Conservation (phyloP, 2,113 vertebrate genomes). For the Myotis yumanensis region DNA sequence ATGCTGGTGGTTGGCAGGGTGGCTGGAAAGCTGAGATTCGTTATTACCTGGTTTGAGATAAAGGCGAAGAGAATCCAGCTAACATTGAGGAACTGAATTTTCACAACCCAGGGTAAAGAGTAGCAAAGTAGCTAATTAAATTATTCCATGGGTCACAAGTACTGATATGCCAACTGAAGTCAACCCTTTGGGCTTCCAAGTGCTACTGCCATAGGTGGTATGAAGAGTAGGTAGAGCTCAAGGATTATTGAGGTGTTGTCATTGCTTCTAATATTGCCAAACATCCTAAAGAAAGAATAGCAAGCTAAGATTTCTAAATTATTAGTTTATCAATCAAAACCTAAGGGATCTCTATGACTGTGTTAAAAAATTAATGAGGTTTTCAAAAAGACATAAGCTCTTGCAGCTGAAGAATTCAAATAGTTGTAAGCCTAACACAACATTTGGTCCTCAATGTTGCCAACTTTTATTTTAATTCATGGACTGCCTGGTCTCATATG, state of each 20-base stretch:
- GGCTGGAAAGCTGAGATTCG: not conserved
- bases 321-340: not conserved
- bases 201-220: not conserved
- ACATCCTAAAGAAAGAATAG: not conserved
- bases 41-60: not conserved
- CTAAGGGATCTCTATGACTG: not conserved
- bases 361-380: not conserved
- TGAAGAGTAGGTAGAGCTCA: not conserved
- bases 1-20: not conserved
- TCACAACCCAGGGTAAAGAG: not conserved
- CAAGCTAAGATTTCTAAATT: not conserved
- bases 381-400: not conserved
- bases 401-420: not conserved
- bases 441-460: not conserved
- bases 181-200: not conserved
- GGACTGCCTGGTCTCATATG: not conserved
- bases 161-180: not conserved
- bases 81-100: not conserved
- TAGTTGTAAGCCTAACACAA: not conserved
- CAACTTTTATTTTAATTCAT: not conserved
- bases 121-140: not conserved
- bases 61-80: not conserved
- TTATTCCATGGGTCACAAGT: not conserved
- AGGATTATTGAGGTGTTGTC: not conserved
- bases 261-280: not conserved